These are phyloP conservation scores for Prietella phreatophila DNA, from an alignment of 2,113 vertebrate species.

Conservation along the genomic window DNA sequence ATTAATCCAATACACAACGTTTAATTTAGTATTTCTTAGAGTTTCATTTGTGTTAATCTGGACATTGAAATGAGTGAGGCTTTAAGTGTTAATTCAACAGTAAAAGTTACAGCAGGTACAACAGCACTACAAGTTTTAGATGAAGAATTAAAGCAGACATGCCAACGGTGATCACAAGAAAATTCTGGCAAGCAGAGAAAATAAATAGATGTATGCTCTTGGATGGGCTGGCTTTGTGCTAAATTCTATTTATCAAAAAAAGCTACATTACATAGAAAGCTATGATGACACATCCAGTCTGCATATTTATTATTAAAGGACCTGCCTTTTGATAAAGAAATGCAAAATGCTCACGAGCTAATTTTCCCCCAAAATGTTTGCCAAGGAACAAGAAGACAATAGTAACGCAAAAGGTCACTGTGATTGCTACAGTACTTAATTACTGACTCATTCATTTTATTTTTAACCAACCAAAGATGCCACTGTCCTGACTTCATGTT, in stretches of 20 bases:
- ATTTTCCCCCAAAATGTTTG: background rate
- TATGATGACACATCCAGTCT: background rate
- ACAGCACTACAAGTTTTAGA: background rate
- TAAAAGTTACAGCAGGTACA: background rate
- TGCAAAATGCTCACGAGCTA: background rate
- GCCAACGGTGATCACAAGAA: background rate
- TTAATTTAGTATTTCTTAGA: background rate
- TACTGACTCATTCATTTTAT: background rate
- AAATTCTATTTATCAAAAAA: background rate
- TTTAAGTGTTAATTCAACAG: no score
- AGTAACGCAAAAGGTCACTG: background rate
- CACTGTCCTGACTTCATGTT: background rate
- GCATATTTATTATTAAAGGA: background rate
- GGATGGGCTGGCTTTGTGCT: background rate
- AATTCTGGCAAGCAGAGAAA: background rate
- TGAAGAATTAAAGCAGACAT: background rate
- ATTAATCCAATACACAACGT: background rate
- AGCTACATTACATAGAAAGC: background rate
- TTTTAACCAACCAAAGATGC: background rate
- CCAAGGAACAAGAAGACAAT: background rate
- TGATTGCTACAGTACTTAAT: background rate
- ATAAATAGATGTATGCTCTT: background rate
- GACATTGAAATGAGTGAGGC: background rate
- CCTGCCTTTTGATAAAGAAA: background rate
- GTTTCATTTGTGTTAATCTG: background rate